These are phyloP conservation scores for Furcifer pardalis DNA, from an alignment of 2,797 vertebrate genomes.

Conservation along the genomic window DNA sequence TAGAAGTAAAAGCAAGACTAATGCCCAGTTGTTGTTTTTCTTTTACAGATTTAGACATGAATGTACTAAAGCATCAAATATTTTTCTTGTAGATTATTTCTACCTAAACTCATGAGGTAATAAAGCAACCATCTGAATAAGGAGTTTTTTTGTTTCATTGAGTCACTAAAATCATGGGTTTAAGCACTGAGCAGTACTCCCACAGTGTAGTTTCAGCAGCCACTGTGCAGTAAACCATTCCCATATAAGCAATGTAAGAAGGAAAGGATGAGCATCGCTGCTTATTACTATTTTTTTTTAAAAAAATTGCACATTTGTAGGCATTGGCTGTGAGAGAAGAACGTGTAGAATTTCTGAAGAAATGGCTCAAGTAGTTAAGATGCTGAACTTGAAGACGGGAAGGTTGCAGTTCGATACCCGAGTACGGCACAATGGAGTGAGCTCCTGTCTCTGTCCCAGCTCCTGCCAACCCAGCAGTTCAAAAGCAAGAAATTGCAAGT, in stretches of 20 bases:
- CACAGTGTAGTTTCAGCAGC: constrained; percentile 1
- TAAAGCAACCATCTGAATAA: background rate
- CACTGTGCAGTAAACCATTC: background rate
- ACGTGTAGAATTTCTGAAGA: background rate
- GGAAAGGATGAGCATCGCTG: background rate
- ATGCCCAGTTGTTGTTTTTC: background rate
- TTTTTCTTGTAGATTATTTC: background rate
- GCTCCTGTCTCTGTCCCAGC: too few species aligned
- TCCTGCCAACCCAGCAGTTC: too few species aligned
- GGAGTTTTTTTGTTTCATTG: background rate
- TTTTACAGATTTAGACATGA: background rate
- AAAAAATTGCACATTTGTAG: background rate
- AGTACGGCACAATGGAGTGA: too few species aligned
- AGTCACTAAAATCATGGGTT: background rate
- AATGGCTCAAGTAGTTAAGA: too few species aligned
- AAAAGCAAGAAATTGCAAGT: too few species aligned
- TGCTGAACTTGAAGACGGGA: too few species aligned
- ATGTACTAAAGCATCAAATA: background rate
- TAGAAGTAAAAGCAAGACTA: background rate
- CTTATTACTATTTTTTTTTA: background rate
- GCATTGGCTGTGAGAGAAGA: background rate
- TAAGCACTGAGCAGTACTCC: background rate
- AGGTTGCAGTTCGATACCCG: too few species aligned
- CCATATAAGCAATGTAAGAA: background rate
- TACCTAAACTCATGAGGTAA: background rate